Base-by-base conservation (phyloP, 2,113 vertebrate genomes). In the Xenopus borealis region DNA sequence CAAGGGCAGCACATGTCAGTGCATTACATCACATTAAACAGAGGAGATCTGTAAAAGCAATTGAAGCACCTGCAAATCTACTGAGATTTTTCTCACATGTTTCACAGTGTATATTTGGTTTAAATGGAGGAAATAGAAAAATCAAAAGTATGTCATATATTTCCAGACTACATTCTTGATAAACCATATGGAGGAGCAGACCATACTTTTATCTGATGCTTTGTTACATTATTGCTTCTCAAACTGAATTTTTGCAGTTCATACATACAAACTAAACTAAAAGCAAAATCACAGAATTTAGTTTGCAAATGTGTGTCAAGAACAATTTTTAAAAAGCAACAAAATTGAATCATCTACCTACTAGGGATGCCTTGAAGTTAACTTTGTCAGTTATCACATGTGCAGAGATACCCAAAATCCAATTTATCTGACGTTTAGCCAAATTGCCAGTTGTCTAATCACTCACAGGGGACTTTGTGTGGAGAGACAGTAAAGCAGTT, bases 41-140 rank as follows among this genome's bases (percentile, higher is more conserved):
- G 19, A 44, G 61, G 3, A 40, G 53, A 61, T 40, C 69, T 71
- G 69, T 61, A 71, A 71, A 71, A 71, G 18, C 57, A 71, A 46
- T 47, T 61, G 20, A 23, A 62, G 57, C 69, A 71, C 69, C 57
- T 71, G 69, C 19, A 61, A 71, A 71, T 71, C 61, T 71, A 71
- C 69, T 71, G 69, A 71, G 69, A 71, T 61, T 71, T 71, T 47
- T 62, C 69, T 71, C 69, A 71, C 55, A 71, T 71, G 70, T 50
- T 40, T 23, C 46, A 63, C 58, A 72, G n/a, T 62, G 59, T 72
- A 62, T 20, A 18, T 33, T 62, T 27, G 46, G 45, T 30, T 23
- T 23, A 62, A n/a, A 44, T 33, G 23, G 44, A 50, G 70, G 70
- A 72, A 62, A 72, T 72, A 20, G 45, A 72, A 58, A 72, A 72